A percentile compares a stretch with the other conserved stretches of the same genome.
These are phyloP conservation scores for Heliconius sara DNA, from an alignment of 2,888 invertebrate species.

Conservation along the genomic window DNA sequence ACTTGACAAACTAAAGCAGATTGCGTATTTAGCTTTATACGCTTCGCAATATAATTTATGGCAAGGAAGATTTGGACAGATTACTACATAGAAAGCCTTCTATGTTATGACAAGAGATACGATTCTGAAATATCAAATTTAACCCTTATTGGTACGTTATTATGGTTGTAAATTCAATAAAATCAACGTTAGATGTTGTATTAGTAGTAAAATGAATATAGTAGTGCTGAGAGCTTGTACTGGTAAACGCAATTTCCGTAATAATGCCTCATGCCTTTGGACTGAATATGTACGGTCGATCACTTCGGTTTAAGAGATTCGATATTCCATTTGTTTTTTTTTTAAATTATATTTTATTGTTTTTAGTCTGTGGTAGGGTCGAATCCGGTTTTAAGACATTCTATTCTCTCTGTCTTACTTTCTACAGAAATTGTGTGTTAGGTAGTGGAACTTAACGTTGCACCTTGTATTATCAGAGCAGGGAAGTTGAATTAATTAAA, in stretches of 20 bases:
- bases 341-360: too few relatives aligned
- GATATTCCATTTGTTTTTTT: slow-evolving; percentile 39
- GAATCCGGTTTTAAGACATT: not conserved
- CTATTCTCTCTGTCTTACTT: too few relatives aligned
- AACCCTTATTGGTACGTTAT: not conserved
- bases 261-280: slow-evolving; percentile 51
- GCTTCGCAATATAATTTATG: slow-evolving; percentile 35
- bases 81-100: slow-evolving; percentile 44
- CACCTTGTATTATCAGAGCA: not conserved
- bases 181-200: slow-evolving; percentile 12
- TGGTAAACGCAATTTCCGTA: slow-evolving; percentile 54
- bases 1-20: slow-evolving; percentile 30
- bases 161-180: slow-evolving; percentile 16
- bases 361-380: not conserved
- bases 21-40: slow-evolving; percentile 36
- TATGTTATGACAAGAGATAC: slow-evolving; percentile 36
- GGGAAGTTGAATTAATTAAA: not conserved
- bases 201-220: slow-evolving; percentile 46
- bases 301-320: slow-evolving; percentile 48
- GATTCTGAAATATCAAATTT: not conserved
- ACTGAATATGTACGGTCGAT: slow-evolving; percentile 30
- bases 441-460: not conserved
- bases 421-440: too few relatives aligned
- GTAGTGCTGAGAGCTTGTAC: slow-evolving; percentile 42
- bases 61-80: slow-evolving; percentile 42